Conservation (phyloP, 2,113 vertebrate genomes). For the Pachypanchax playfairii region DNA sequence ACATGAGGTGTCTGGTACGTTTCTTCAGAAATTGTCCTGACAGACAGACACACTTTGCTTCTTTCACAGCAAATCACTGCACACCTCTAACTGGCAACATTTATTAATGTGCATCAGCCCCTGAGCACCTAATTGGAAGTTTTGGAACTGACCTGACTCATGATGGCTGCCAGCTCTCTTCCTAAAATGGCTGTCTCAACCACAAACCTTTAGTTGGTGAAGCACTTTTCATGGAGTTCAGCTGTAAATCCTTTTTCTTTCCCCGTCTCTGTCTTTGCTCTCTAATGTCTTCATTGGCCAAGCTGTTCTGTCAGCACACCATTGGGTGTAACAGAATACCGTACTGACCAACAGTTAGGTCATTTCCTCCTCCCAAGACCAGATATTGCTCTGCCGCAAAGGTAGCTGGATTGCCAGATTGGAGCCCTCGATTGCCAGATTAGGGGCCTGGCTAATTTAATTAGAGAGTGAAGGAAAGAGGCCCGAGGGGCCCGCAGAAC, state of each 20-base stretch:
- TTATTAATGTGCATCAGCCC: constrained; percentile 66
- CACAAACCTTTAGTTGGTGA: constrained; percentile 58
- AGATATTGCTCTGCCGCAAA: constrained; percentile 74
- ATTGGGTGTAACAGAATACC: constrained; percentile 80
- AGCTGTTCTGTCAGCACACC: constrained; percentile 77
- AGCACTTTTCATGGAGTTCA: constrained; percentile 58
- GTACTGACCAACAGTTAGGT: constrained; percentile 79
- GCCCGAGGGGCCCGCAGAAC: constrained; percentile 65
- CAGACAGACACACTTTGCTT: constrained; percentile 34
- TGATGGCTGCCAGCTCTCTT: constrained; percentile 57
- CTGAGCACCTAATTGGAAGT: constrained; percentile 64
- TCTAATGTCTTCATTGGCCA: constrained; percentile 70
- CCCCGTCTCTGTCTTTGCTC: constrained; percentile 34
- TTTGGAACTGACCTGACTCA: constrained; percentile 63
- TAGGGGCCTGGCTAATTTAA: constrained; percentile 80
- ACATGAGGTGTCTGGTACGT: constrained; percentile 19
- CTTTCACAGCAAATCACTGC: constrained; percentile 46
- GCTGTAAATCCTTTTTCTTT: constrained; percentile 66
- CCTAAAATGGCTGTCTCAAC: constrained; percentile 63
- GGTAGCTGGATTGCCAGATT: constrained; percentile 74
- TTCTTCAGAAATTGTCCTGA: constrained; percentile 35
- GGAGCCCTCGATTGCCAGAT: constrained; percentile 67
- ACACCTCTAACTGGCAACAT: constrained; percentile 62
- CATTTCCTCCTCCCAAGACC: constrained; percentile 78
- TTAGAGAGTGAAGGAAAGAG: constrained; percentile 79